Base-by-base conservation (phyloP, 2,113 vertebrate genomes). In the Daphoenositta chrysoptera region DNA sequence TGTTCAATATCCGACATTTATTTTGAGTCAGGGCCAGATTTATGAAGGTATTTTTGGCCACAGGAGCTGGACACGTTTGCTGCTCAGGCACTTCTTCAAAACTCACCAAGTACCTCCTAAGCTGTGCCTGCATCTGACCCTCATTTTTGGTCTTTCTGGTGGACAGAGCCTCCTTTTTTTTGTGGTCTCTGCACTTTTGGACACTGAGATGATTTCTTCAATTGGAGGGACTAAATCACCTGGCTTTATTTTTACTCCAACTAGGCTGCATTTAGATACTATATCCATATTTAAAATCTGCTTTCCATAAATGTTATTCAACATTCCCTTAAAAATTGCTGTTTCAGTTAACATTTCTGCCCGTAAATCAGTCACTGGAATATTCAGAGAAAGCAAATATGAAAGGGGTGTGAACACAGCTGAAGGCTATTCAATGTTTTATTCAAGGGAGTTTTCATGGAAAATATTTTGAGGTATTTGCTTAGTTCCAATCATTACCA, bases 391-490 rank as follows among this genome's bases (percentile, higher is more conserved):
- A 93, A 95, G 96, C 92, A 96, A 97, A 96, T 96, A 96, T 27
- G 88, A 96, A 93, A 95, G 90, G 96, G 96, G 93, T 97, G 93
- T 94, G 96, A 97, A 96, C 80, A 94, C 93, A 92, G 96, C 96
- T 96, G 93, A 96, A 96, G 96, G 96, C 94, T 93, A 95, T 96
- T 96, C 94, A 61, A 95, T 92, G 90, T 96, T 97, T 96, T 94
- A 97, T 95, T 97, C 96, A 96, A 95, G 87, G 83, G 88, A 96
- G 69, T 93, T 92, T 87, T 87, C 80, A 75, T 75, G 94, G 96
- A 95, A 97, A 97, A 92, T 92, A 95, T 96, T 96, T 96, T 89
- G 96, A 96, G 96, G 94, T 97, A 95, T 96, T 97, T 97, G 93
- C 93, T 95, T 89, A 97, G 92, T 89, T 96, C 88, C 96, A 97